Base-by-base conservation (phyloP, 2,888 invertebrate genomes). In the Drosophila mulleri region DNA sequence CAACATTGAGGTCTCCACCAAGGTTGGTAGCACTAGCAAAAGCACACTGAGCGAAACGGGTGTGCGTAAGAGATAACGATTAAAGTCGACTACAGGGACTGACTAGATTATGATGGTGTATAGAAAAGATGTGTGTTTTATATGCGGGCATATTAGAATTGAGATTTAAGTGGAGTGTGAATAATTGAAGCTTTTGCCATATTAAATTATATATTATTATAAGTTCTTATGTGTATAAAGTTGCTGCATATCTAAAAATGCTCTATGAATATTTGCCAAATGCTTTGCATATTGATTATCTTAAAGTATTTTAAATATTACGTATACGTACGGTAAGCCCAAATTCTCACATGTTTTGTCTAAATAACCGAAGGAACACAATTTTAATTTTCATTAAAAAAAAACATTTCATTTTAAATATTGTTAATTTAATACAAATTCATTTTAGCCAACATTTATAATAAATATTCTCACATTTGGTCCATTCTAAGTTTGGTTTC, bases 1-100 rank as follows among this genome's bases (percentile, higher is more conserved):
- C 80, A 92, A 93, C 82, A 93, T 93, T 78, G 92, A 91, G 74
- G 89, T 91, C 72, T 90, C 92, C 74, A 82, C 91, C 70, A 92
- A 92, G 91, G 92, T 93, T 85, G 65, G 89, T 81, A 67, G n/a
- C 59, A 50, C 53, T 32, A 47, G 41, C 48, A 42, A 7, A 56
- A 42, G 23, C 2, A 32, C 57, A 57, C 29, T 66, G 37, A 35
- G 41, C 4, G 32, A 45, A 41, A 23, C 26, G 14, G 9, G 26
- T 23, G 42, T 50, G 23, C 39, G 32, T 54, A 41, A 37, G 26
- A 35, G 9, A 16, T 37, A 18, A 9, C 1, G 35, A 35, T 8
- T 35, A 14, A 20, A 16, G 18, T 7, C 6, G n/a, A n/a, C 48
- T 29, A n/a, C 29, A 29, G 48, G 18, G 2, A 50, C 3, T 14